A percentile compares a stretch with the other conserved stretches of the same genome.
Conservation (phyloP, 2,888 invertebrate species). For the Callyntrura sp. region DNA sequence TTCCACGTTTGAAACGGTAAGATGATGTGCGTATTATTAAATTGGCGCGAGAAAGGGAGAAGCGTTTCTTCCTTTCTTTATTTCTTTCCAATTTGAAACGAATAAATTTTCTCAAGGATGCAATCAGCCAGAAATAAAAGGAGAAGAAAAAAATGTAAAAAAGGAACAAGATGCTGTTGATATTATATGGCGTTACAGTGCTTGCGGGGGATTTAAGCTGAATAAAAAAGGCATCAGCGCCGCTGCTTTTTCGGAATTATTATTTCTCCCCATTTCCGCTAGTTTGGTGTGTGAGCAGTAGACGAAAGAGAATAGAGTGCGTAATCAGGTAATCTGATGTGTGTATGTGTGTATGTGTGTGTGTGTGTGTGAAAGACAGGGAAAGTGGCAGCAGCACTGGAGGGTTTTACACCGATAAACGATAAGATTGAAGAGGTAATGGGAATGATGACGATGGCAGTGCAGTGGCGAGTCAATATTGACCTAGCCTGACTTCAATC, state of each 20-base stretch:
- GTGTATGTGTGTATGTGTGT: too few species aligned
- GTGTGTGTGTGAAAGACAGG: too few species aligned
- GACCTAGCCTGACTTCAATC: conserved; percentile 78
- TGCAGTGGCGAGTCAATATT: conserved; percentile 79
- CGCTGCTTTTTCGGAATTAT: neutral
- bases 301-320: conserved; percentile 4
- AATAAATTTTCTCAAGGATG: conserved; percentile 56
- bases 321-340: conserved; percentile 72
- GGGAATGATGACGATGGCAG: neutral
- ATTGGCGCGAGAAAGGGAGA: conserved; percentile 3
- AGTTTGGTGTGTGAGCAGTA: neutral
- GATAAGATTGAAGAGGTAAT: neutral
- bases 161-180: neutral
- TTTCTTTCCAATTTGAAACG: conserved; percentile 72
- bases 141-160: neutral
- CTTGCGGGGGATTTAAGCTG: conserved; percentile 6
- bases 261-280: neutral
- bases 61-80: conserved; percentile 60
- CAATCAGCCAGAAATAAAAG: conserved; percentile 15
- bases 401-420: too few species aligned
- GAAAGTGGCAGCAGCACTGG: too few species aligned
- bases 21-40: conserved; percentile 36
- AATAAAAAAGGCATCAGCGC: neutral
- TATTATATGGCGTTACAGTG: neutral
- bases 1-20: neutral